Percentiles rank a stretch among this genome's conserved stretches.
phyloP scores from a whole-genome alignment of 2,888 invertebrate genomes.

The Drosophila melanosoma region DNA sequence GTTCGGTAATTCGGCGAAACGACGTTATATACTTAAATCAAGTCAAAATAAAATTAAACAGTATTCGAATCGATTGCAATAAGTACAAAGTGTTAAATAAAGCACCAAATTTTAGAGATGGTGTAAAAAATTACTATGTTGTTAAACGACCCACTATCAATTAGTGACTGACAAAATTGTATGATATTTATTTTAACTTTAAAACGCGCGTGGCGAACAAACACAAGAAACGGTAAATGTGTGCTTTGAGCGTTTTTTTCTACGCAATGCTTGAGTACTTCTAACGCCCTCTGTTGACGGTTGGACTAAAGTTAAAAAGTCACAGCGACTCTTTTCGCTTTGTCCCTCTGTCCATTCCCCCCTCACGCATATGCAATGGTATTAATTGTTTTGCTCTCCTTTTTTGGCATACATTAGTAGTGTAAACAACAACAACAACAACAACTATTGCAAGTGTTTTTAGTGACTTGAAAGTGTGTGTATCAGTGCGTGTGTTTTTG shows the following conservation, averaged over 20 bases:
- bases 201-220: slow-evolving; percentile 5
- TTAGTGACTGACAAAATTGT: neutral
- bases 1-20: slow-evolving; percentile 42
- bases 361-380: slow-evolving; percentile 6
- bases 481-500: slow-evolving; percentile 26
- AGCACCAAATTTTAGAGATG: slow-evolving; percentile 10
- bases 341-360: neutral
- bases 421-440: slow-evolving; percentile 38
- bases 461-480: slow-evolving; percentile 20
- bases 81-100: slow-evolving; percentile 1
- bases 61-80: neutral
- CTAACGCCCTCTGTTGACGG: slow-evolving; percentile 21
- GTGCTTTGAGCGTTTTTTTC: slow-evolving; percentile 17
- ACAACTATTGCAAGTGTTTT: slow-evolving; percentile 38
- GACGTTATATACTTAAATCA: slow-evolving; percentile 21
- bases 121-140: neutral
- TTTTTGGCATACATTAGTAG: slow-evolving; percentile 63
- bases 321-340: neutral
- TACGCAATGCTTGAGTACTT: slow-evolving; percentile 25
- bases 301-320: slow-evolving; percentile 19
- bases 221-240: slow-evolving; percentile 18
- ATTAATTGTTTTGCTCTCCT: slow-evolving; percentile 66
- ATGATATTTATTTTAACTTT: neutral
- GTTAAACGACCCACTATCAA: neutral
- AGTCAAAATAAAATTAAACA: neutral